Evolutionary conservation across 2,888 invertebrate genomes (phyloP).

Genomic region (Tetanocera ferruginea): DNA sequence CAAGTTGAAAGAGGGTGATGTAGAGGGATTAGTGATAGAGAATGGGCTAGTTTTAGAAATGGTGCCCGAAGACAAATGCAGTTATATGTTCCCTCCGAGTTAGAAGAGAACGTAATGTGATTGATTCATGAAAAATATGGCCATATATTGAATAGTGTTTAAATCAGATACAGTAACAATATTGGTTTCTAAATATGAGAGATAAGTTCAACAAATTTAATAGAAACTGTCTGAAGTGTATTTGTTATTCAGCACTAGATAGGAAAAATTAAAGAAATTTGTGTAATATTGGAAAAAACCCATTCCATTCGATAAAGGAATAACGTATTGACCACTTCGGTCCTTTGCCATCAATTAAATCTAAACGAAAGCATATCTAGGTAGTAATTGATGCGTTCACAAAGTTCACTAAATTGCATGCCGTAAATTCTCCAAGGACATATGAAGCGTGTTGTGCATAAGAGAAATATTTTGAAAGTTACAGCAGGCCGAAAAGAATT

Average conservation of each 20-base stretch:
- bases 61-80: neutral
- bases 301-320: conserved; percentile 33
- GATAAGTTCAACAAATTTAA: neutral
- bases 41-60: too few relatives aligned
- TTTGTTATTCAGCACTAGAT: conserved; percentile 10
- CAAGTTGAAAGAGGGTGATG: neutral
- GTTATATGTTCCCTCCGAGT: neutral
- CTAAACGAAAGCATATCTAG: conserved; percentile 23
- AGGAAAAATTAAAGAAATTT: conserved; percentile 13
- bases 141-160: neutral
- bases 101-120: neutral
- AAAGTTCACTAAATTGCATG: conserved; percentile 30
- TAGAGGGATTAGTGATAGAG: too few relatives aligned
- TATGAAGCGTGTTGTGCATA: conserved; percentile 29
- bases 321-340: conserved; percentile 38
- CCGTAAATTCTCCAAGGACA: conserved; percentile 35
- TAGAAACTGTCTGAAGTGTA: conserved; percentile 14
- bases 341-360: conserved; percentile 1
- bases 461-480: conserved; percentile 27
- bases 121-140: conserved; percentile 15
- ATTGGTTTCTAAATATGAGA: neutral
- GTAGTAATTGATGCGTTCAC: conserved; percentile 9
- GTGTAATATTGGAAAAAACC: conserved; percentile 24
- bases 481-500: conserved; percentile 36
- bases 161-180: conserved; percentile 1